Conservation (phyloP, 2,797 vertebrate genomes). For the Acanthurus tractus region DNA sequence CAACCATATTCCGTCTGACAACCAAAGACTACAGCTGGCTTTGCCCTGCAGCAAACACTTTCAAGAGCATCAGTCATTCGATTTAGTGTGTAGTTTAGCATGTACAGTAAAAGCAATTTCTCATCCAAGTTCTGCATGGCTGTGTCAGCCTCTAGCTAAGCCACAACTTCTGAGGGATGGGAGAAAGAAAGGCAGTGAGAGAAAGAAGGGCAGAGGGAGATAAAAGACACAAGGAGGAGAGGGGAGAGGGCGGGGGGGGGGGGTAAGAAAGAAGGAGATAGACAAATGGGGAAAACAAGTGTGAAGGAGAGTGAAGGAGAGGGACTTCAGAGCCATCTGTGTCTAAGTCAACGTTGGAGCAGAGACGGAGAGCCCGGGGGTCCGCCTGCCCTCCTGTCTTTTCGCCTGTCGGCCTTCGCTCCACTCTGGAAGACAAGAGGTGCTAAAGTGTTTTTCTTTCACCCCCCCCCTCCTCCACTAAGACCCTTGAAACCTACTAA, state of each 20-base stretch:
- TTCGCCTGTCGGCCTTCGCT: slow-evolving; percentile 48
- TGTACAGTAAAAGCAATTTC: slow-evolving; percentile 78
- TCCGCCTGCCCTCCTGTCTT: slow-evolving; percentile 48
- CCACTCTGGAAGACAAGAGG: slow-evolving; percentile 66
- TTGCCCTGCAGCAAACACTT: slow-evolving; percentile 71
- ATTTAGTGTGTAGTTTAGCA: slow-evolving; percentile 75
- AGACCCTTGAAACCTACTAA: slow-evolving; percentile 72
- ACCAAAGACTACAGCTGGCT: slow-evolving; percentile 68
- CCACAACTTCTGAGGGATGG: slow-evolving; percentile 74
- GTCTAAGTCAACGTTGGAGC: slow-evolving; percentile 65
- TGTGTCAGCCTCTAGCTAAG: slow-evolving; percentile 77
- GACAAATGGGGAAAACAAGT: slow-evolving; percentile 75
- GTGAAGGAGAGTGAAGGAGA: slow-evolving; percentile 79
- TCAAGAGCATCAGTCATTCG: slow-evolving; percentile 74
- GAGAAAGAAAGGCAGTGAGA: slow-evolving; percentile 51
- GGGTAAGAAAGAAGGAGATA: slow-evolving; percentile 39
- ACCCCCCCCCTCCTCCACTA: slow-evolving; percentile 57
- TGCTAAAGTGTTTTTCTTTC: slow-evolving; percentile 70
- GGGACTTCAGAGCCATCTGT: slow-evolving; percentile 73
- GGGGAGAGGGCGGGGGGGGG: not conserved
- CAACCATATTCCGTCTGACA: slow-evolving; percentile 69
- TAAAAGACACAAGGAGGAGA: slow-evolving; percentile 40
- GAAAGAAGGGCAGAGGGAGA: slow-evolving; percentile 42
- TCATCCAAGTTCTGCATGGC: slow-evolving; percentile 74
- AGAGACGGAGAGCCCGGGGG: slow-evolving; percentile 55